Evolutionary conservation across 2,113 vertebrate genomes (phyloP).

Genomic region (Tachysurus fulvidraco): DNA sequence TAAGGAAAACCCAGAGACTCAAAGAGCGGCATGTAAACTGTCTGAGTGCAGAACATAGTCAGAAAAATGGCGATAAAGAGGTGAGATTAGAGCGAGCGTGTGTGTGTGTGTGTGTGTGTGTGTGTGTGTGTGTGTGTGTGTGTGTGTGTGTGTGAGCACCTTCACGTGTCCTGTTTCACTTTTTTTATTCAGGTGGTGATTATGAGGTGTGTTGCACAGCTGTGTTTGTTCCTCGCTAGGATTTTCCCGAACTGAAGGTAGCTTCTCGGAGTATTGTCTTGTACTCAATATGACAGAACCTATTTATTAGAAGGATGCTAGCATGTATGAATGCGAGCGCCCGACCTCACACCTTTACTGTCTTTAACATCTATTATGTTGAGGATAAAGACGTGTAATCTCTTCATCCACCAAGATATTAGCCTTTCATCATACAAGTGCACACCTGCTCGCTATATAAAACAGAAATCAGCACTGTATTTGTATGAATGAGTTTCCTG

Average conservation of each 20-base stretch:
- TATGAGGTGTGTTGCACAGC: not conserved
- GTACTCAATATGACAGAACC: not conserved
- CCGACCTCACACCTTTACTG: not conserved
- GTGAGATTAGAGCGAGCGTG: not conserved
- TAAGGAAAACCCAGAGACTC: not conserved
- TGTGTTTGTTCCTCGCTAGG: not conserved
- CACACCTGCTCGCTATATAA: not conserved
- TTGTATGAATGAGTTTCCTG: not conserved
- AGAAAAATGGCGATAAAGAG: not conserved
- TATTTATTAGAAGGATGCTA: not conserved
- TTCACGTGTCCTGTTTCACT: not conserved
- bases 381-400: not conserved
- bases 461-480: not conserved
- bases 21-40: too few species aligned
- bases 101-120: slow-evolving; percentile 8
- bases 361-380: not conserved
- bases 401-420: not conserved
- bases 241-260: not conserved
- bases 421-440: not conserved
- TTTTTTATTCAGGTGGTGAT: not conserved
- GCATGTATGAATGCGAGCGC: not conserved
- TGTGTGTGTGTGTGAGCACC: slow-evolving; percentile 3
- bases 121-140: not conserved
- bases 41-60: not conserved
- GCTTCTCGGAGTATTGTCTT: not conserved